These are phyloP conservation scores for Lasius platythorax DNA, from an alignment of 2,888 invertebrate genomes.

Conservation along the genomic window DNA sequence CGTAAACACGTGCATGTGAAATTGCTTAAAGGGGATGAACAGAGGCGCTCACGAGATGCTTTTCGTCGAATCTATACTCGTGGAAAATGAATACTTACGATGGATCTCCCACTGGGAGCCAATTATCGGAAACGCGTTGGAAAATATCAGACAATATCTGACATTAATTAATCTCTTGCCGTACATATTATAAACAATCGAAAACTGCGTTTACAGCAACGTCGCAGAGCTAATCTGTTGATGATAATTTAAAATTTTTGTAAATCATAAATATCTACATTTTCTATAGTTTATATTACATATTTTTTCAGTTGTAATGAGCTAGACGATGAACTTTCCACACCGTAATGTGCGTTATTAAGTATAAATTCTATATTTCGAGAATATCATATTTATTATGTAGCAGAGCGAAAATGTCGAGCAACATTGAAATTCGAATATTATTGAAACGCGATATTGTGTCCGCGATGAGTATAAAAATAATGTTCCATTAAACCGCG, in stretches of 20 bases:
- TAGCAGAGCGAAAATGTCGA: background rate
- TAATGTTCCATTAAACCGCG: constrained; percentile 41
- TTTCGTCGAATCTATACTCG: background rate
- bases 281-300: background rate
- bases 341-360: constrained; percentile 4
- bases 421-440: background rate
- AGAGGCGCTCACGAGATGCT: constrained; percentile 55
- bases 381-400: background rate
- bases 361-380: background rate
- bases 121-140: background rate
- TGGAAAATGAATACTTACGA: constrained; percentile 43
- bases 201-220: background rate
- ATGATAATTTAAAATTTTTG: background rate
- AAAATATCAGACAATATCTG: background rate
- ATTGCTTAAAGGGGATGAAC: constrained; percentile 80
- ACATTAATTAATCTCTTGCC: background rate
- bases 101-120: background rate
- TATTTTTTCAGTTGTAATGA: background rate
- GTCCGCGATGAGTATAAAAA: background rate
- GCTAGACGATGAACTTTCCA: background rate
- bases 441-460: constrained; percentile 6
- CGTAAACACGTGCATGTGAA: constrained; percentile 75
- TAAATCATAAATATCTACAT: background rate
- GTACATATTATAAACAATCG: background rate
- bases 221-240: background rate